These are phyloP conservation scores for Trichopria drosophilae DNA, from an alignment of 2,888 invertebrate species.

Conservation along the genomic window DNA sequence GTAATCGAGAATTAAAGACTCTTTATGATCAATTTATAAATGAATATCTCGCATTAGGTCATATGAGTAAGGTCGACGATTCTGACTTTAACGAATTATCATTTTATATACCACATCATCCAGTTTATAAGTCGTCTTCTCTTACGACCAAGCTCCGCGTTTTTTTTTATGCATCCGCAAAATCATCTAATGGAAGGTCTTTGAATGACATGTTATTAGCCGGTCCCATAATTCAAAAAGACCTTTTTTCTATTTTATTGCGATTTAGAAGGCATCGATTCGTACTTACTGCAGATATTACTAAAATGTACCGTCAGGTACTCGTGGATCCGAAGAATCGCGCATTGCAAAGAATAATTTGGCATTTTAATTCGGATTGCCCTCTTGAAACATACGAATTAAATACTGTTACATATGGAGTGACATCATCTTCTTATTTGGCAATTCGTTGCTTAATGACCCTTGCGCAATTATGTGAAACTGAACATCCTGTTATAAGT, in stretches of 20 bases:
- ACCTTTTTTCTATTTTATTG: slow-evolving; percentile 28
- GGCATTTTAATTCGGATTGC: slow-evolving; percentile 27
- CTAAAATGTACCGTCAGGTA: slow-evolving; percentile 34
- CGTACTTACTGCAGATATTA: slow-evolving; percentile 38
- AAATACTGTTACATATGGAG: slow-evolving; percentile 36
- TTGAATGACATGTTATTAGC: slow-evolving; percentile 34
- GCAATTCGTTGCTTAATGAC: slow-evolving; percentile 1
- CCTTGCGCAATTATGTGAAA: not conserved
- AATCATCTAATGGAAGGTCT: slow-evolving; percentile 30
- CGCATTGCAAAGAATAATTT: slow-evolving; percentile 37
- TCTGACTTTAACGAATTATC: not conserved
- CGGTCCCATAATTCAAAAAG: slow-evolving; percentile 33
- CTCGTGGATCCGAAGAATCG: slow-evolving; percentile 16
- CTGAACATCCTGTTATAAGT: not conserved
- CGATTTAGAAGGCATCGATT: slow-evolving; percentile 31
- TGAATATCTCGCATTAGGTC: not conserved
- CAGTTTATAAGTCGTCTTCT: slow-evolving; percentile 31
- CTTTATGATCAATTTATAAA: slow-evolving; percentile 6
- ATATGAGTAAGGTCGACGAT: not conserved
- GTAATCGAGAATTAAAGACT: not conserved
- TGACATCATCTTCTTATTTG: slow-evolving; percentile 32
- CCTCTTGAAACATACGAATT: slow-evolving; percentile 15
- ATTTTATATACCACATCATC: slow-evolving; percentile 40
- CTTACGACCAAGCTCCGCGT: slow-evolving; percentile 39
- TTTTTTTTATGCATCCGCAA: slow-evolving; percentile 41